Base-by-base conservation (phyloP, 2,888 invertebrate genomes). In the Cheilosia vernalis region DNA sequence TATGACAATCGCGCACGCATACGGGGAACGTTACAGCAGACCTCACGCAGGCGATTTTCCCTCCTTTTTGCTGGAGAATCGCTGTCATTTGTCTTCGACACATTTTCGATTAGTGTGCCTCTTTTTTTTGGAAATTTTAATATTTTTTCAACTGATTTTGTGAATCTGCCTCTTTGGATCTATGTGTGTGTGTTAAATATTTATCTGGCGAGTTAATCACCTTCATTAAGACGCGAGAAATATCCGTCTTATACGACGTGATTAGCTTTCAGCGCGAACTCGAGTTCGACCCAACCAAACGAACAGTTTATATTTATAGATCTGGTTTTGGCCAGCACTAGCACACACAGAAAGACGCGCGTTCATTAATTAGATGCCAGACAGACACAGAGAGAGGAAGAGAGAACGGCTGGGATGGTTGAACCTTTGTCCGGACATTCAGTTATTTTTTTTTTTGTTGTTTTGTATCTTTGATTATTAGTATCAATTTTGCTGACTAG, bases 161-260 rank as follows among this genome's bases (percentile, higher is more conserved):
- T 10, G 7, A 1, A 7, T 27, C 15, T 30, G 47, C 0, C 19
- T 77, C 6, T 27, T 5, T 27, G 27, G 44, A 2, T 49, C 21
- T 42, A 51, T 61, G 66, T 33, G 47, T 13, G 69, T 66, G 64
- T 56, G 80, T 85, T 67, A 70, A 70, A 85, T 76, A 85, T 85
- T 85, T 76, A 85, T 80, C 70, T 70, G 53, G 37, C 13, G 84
- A 85, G 84, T 85, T 85, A 85, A 85, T 85, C 84, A 80, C 81
- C 81, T 85, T 81, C 81, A 85, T 85, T 85, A 85, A 81, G 85
- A 85, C 81, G 85, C 81, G 76, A 81, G 85, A 81, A 67, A 67
- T 85, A 85, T 81, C 72, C 76, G 80, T 85, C 80, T 80, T 85
- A 56, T 80, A 49, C 60, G 66, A 64, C 58, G 84, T 84, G 80